These are phyloP conservation scores for Mamestra configurata DNA, from an alignment of 1,140 invertebrate species.

Conservation along the genomic window DNA sequence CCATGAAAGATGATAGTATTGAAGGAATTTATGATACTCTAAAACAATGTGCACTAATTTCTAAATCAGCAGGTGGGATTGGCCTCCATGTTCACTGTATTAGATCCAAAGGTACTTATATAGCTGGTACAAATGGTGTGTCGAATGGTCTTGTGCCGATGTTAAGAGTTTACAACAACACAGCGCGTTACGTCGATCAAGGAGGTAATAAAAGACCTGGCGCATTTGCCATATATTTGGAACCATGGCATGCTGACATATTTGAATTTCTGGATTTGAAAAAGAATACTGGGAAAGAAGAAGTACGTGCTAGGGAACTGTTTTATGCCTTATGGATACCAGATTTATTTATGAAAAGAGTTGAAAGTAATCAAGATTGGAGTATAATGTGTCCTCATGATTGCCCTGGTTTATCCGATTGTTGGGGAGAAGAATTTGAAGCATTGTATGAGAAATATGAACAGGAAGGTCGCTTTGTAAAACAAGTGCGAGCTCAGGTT, in stretches of 20 bases:
- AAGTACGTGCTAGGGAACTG: slow-evolving; percentile 97
- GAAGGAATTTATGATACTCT: slow-evolving; percentile 99
- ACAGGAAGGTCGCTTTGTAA: slow-evolving; percentile 92
- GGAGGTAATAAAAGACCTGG: slow-evolving; percentile 99
- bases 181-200: slow-evolving; percentile 99
- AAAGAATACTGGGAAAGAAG: slow-evolving; percentile 98
- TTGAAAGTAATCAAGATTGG: slow-evolving; percentile 96
- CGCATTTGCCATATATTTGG: slow-evolving; percentile 99
- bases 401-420: slow-evolving; percentile 96
- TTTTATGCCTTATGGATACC: slow-evolving; percentile 99
- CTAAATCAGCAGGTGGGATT: slow-evolving; percentile 99
- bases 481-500: slow-evolving; percentile 94
- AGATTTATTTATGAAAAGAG: slow-evolving; percentile 99
- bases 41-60: slow-evolving; percentile 98
- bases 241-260: slow-evolving; percentile 99
- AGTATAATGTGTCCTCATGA: slow-evolving; percentile 99
- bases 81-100: slow-evolving; percentile 99
- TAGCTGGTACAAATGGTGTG: slow-evolving; percentile 97
- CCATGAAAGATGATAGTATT: slow-evolving; percentile 98
- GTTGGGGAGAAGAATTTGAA: slow-evolving; percentile 98
- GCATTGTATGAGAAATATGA: slow-evolving; percentile 97
- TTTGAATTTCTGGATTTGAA: slow-evolving; percentile 98
- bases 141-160: slow-evolving; percentile 99
- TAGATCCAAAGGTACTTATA: slow-evolving; percentile 96
- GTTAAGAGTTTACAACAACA: slow-evolving; percentile 98